These are phyloP conservation scores for Venturia canescens DNA, from an alignment of 1,140 invertebrate genomes.

Conservation along the genomic window DNA sequence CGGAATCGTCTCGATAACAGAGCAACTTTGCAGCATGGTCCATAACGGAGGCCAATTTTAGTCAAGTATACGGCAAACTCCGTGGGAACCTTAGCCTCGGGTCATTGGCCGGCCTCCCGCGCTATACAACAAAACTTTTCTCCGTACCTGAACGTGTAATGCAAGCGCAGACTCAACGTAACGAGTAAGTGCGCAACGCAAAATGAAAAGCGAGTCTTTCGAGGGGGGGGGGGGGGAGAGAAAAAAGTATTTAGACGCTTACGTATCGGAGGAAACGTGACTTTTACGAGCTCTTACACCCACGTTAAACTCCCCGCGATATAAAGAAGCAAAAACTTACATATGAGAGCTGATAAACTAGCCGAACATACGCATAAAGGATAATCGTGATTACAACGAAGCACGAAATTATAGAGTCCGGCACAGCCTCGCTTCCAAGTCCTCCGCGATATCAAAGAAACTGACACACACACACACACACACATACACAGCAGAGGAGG, in stretches of 20 bases:
- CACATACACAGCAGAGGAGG: too few relatives aligned
- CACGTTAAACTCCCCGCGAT: not conserved
- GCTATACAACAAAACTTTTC: not conserved
- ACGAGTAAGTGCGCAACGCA: not conserved
- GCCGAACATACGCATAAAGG: slow-evolving; percentile 15
- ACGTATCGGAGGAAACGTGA: slow-evolving; percentile 34
- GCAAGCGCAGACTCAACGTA: not conserved
- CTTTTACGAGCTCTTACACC: slow-evolving; percentile 50
- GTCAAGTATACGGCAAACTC: slow-evolving; percentile 22
- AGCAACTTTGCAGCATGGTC: not conserved
- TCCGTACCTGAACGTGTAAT: not conserved
- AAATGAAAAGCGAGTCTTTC: not conserved
- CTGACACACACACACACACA: too few relatives aligned
- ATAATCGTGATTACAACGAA: slow-evolving; percentile 57
- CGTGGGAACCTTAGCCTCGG: slow-evolving; percentile 16
- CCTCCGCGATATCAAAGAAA: not conserved
- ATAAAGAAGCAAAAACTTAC: not conserved
- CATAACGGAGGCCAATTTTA: slow-evolving; percentile 3
- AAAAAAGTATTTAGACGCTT: slow-evolving; percentile 13
- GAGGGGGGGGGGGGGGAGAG: not conserved
- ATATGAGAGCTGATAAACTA: not conserved
- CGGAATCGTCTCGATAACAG: slow-evolving; percentile 10
- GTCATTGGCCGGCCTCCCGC: not conserved
- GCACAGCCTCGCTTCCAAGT: slow-evolving; percentile 25
- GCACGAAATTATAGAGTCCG: slow-evolving; percentile 56